phyloP scores from a whole-genome alignment of 2,113 vertebrate species.

The Siphamia tubifer region DNA sequence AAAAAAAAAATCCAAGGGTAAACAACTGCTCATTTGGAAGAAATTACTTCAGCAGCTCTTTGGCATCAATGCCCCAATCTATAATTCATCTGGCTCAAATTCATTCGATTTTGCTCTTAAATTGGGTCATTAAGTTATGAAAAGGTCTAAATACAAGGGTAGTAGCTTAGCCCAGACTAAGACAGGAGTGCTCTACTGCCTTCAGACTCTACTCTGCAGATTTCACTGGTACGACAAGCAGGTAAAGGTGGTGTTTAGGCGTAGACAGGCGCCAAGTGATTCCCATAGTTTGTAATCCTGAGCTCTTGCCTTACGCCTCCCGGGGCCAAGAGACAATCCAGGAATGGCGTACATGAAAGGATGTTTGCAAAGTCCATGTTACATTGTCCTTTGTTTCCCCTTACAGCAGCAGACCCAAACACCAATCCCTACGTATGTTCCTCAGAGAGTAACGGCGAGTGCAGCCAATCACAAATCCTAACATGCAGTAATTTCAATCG shows the following conservation, averaged over 20 bases:
- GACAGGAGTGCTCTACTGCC: background rate
- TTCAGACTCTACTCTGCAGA: background rate
- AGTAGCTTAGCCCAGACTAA: background rate
- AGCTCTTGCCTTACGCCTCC: background rate
- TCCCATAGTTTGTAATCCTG: conserved; percentile 25
- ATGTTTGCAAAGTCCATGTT: conserved; percentile 20
- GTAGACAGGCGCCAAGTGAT: conserved; percentile 20
- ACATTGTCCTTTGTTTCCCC: conserved; percentile 35
- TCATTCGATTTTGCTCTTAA: conserved; percentile 54
- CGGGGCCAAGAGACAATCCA: background rate
- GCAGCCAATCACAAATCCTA: conserved; percentile 44
- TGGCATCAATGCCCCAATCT: conserved; percentile 54
- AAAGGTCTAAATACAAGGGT: conserved; percentile 42
- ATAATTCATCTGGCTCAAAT: conserved; percentile 66
- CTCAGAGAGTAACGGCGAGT: conserved; percentile 23
- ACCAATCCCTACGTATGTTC: conserved; percentile 1
- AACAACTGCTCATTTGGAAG: conserved; percentile 80
- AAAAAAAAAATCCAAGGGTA: conserved; percentile 69
- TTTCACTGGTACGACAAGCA: conserved; percentile 14
- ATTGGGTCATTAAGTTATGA: conserved; percentile 57
- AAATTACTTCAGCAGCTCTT: conserved; percentile 63
- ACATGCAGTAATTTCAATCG: conserved; percentile 61
- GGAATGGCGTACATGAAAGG: background rate
- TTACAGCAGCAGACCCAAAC: conserved; percentile 18
- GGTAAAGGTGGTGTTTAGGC: conserved; percentile 21